Percentiles rank a stretch among this genome's conserved stretches.
phyloP scores from a whole-genome alignment of 2,888 invertebrate genomes.

The Ophraella communa region DNA sequence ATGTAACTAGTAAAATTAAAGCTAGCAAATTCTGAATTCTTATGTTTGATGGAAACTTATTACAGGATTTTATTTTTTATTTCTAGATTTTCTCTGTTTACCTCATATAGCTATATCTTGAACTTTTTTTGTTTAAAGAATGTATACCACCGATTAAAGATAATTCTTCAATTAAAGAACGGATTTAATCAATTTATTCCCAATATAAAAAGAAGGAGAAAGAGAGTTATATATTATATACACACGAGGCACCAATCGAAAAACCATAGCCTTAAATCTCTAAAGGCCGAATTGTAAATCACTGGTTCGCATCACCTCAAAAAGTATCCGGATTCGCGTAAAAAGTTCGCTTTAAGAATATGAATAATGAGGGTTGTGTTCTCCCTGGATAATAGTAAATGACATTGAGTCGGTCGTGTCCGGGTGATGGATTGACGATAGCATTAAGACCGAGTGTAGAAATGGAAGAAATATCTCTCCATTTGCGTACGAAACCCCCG shows the following conservation, averaged over 20 bases:
- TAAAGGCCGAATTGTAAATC: conserved; percentile 19
- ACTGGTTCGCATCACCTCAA: conserved; percentile 13
- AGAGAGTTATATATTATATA: too few species aligned
- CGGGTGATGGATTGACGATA: conserved; percentile 51
- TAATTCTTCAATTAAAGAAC: conserved; percentile 5
- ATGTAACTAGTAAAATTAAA: too few species aligned
- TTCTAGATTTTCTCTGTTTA: too few species aligned
- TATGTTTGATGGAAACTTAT: too few species aligned
- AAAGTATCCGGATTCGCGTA: conserved; percentile 22
- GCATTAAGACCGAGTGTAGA: conserved; percentile 49
- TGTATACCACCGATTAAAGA: neutral
- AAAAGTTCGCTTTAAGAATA: conserved; percentile 39
- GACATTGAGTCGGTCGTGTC: conserved; percentile 51
- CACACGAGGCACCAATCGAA: conserved; percentile 9
- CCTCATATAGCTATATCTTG: too few species aligned
- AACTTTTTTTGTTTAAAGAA: too few species aligned
- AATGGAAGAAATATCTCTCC: conserved; percentile 57
- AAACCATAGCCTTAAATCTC: conserved; percentile 24
- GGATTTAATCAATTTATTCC: neutral
- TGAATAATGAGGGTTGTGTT: conserved; percentile 42
- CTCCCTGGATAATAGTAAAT: conserved; percentile 47
- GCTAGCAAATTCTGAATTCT: too few species aligned
- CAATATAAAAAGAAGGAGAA: neutral
- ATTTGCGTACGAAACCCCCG: conserved; percentile 54
- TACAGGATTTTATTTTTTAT: too few species aligned